These are phyloP conservation scores for Pocillopora damicornis DNA, from an alignment of 64 coral and sea anemone genomes.

Conservation along the genomic window DNA sequence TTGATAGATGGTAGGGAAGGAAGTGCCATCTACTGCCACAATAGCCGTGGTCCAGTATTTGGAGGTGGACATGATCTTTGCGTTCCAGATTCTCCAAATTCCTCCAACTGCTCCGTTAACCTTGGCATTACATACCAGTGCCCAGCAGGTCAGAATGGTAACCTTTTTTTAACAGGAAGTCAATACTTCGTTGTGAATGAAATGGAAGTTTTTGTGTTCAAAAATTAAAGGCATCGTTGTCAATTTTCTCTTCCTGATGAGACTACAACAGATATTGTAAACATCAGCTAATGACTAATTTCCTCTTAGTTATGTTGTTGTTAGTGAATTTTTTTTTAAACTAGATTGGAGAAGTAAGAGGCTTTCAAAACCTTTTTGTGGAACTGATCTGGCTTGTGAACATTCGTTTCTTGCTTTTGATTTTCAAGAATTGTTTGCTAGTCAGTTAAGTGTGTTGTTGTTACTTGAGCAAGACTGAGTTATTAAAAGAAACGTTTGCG, in stretches of 20 bases:
- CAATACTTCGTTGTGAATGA: conserved; percentile 8
- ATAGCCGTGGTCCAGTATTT: neutral
- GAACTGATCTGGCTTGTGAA: no score
- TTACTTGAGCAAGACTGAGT: no score
- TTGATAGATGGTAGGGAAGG: neutral
- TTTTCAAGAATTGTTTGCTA: no score
- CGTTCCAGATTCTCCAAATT: conserved; percentile 2
- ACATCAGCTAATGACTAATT: no score
- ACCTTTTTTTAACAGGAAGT: conserved; percentile 12
- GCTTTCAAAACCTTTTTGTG: no score
- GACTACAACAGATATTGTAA: no score
- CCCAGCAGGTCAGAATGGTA: conserved; percentile 14
- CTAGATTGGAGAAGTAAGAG: no score
- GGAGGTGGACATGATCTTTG: neutral
- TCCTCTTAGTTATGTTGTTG: no score
- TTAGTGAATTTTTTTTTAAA: neutral
- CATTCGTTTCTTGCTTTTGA: no score
- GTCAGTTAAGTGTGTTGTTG: no score
- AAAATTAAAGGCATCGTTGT: neutral
- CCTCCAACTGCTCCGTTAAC: neutral
- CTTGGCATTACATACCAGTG: conserved; percentile 19
- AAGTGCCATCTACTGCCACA: conserved; percentile 30
- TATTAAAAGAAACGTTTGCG: no score
- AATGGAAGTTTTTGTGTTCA: conserved; percentile 35
- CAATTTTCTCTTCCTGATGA: no score